phyloP scores from a whole-genome alignment of 2,888 invertebrate species.

The Macrosoma leucophasiata region DNA sequence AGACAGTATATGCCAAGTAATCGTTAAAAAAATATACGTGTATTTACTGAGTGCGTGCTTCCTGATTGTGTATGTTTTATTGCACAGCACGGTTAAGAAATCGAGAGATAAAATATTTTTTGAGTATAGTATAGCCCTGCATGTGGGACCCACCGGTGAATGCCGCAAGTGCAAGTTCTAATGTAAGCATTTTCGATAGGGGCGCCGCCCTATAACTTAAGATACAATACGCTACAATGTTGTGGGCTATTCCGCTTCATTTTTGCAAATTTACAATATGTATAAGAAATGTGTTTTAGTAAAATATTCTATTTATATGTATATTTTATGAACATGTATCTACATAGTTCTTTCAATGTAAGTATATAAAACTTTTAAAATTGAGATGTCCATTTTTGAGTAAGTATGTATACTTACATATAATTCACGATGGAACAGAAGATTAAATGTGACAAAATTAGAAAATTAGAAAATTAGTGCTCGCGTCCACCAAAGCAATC shows the following conservation, averaged over 20 bases:
- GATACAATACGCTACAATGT: slow-evolving; percentile 39
- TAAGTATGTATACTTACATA: background rate
- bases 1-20: too few species aligned
- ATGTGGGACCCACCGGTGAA: too few species aligned
- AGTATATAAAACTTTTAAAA: background rate
- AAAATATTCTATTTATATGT: background rate
- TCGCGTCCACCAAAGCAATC: too few species aligned
- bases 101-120: too few species aligned
- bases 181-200: slow-evolving; percentile 52
- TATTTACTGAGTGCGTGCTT: too few species aligned
- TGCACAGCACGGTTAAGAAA: too few species aligned
- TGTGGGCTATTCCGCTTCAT: slow-evolving; percentile 32
- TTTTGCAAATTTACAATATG: background rate
- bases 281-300: background rate
- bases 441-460: too few species aligned
- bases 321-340: background rate
- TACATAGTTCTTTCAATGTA: background rate
- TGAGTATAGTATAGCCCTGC: too few species aligned
- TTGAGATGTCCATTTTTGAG: background rate
- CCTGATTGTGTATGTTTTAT: too few species aligned
- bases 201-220: slow-evolving; percentile 52
- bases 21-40: too few species aligned
- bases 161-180: slow-evolving; percentile 48
- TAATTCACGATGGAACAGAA: too few species aligned
- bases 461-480: too few species aligned